Evolutionary conservation across 2,888 invertebrate species (phyloP).

Genomic region (Phalangium opilio): DNA sequence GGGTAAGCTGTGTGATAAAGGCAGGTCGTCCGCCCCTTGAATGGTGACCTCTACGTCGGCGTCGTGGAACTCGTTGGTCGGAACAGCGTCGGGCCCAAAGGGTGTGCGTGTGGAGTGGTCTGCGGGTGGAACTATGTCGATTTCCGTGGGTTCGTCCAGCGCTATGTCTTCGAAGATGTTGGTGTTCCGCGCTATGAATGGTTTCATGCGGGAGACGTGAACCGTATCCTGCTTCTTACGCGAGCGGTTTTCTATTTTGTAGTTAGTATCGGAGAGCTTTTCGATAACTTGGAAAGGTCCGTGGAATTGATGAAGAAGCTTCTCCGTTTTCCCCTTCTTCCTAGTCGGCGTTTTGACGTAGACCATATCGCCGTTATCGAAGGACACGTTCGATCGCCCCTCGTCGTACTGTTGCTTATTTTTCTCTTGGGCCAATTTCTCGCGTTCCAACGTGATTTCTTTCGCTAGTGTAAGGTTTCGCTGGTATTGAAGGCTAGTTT

Average conservation of each 20-base stretch:
- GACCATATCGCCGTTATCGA: neutral
- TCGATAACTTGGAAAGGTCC: constrained; percentile 3
- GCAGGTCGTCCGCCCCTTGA: no score
- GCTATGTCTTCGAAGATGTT: no score
- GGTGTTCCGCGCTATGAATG: neutral
- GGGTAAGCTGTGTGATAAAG: no score
- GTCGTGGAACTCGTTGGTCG: no score
- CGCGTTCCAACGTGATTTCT: neutral
- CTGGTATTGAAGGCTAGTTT: neutral
- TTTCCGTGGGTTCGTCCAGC: no score
- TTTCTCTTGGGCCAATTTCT: neutral
- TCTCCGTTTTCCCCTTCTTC: constrained; percentile 2
- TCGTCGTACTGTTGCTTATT: constrained; percentile 2
- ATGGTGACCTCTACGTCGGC: no score
- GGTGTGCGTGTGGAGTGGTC: no score
- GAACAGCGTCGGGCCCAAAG: no score
- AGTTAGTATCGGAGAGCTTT: neutral
- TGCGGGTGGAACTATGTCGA: no score
- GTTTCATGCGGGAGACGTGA: constrained; percentile 6
- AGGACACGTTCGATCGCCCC: no score
- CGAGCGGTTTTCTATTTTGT: neutral
- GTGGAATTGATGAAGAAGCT: constrained; percentile 1
- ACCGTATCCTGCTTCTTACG: constrained; percentile 1
- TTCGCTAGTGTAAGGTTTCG: neutral
- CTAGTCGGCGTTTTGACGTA: constrained; percentile 1